Evolutionary conservation across 2,888 invertebrate genomes (phyloP).

Genomic region (Brachyptera putata): DNA sequence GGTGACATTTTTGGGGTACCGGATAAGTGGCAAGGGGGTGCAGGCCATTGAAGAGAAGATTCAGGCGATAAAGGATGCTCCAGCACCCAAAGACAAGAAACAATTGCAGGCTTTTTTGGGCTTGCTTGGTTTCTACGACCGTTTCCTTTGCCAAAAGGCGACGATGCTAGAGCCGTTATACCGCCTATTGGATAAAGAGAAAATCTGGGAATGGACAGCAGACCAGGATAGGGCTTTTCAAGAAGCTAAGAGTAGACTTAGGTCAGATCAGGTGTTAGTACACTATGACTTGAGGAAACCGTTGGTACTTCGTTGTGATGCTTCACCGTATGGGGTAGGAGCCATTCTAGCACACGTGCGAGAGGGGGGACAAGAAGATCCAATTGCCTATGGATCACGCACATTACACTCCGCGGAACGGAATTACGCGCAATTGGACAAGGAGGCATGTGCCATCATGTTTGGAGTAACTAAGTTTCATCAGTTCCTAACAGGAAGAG

Average conservation of each 20-base stretch:
- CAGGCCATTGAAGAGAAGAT: constrained; percentile 29
- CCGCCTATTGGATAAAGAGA: constrained; percentile 1
- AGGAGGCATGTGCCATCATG: constrained; percentile 41
- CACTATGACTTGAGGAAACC: constrained; percentile 29
- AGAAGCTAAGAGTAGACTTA: constrained; percentile 31
- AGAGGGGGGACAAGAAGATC: constrained; percentile 37
- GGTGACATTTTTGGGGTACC: constrained; percentile 30
- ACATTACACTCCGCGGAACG: constrained; percentile 36
- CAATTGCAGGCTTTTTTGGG: constrained; percentile 31
- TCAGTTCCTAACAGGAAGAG: constrained; percentile 42
- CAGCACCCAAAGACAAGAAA: constrained; percentile 21
- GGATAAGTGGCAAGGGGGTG: constrained; percentile 28
- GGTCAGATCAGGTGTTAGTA: constrained; percentile 24
- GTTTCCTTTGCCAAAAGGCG: constrained; percentile 10
- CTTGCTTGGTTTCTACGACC: constrained; percentile 25
- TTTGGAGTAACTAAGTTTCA: constrained; percentile 43
- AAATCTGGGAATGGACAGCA: constrained; percentile 33
- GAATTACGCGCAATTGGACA: constrained; percentile 39
- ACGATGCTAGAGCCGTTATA: constrained; percentile 7
- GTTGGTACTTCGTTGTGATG: constrained; percentile 33
- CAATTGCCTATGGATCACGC: constrained; percentile 40
- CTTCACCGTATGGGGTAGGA: constrained; percentile 37
- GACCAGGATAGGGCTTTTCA: constrained; percentile 36
- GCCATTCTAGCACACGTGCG: constrained; percentile 37
- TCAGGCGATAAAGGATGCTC: constrained; percentile 25